Conservation (phyloP, 2,888 invertebrate genomes). For the Colletes collaris region DNA sequence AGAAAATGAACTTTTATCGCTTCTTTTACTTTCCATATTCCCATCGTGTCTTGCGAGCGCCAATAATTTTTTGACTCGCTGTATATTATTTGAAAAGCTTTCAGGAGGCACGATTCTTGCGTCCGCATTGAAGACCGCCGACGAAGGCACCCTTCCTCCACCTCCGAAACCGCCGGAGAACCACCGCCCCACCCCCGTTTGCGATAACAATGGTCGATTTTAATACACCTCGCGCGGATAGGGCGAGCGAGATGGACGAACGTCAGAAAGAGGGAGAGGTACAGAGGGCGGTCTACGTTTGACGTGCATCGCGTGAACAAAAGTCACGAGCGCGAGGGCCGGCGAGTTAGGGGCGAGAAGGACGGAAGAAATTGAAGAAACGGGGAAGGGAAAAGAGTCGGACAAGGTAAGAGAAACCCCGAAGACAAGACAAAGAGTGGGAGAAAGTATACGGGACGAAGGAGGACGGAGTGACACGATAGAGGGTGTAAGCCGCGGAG, state of each 20-base stretch:
- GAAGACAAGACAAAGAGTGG: conserved; percentile 36
- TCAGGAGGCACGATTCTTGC: conserved; percentile 70
- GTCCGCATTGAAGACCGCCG: conserved; percentile 70
- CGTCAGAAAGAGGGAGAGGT: conserved; percentile 3
- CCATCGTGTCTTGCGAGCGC: too few relatives aligned
- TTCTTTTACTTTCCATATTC: too few relatives aligned
- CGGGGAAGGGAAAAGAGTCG: neutral
- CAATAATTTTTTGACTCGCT: too few relatives aligned
- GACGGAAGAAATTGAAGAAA: conserved; percentile 8
- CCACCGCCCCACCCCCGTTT: conserved; percentile 26
- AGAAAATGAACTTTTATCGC: too few relatives aligned
- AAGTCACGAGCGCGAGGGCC: conserved; percentile 57
- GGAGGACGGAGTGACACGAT: conserved; percentile 37
- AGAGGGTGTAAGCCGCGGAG: conserved; percentile 24
- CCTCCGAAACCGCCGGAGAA: conserved; percentile 26
- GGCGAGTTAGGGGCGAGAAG: conserved; percentile 5
- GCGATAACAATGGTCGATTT: conserved; percentile 73
- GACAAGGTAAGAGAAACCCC: conserved; percentile 26
- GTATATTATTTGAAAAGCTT: conserved; percentile 73
- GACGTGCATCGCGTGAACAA: conserved; percentile 72
- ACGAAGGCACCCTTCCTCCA: conserved; percentile 27
- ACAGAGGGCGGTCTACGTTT: conserved; percentile 56
- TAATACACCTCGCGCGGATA: conserved; percentile 70
- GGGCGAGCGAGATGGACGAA: conserved; percentile 35
- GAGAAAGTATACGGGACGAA: neutral